These are phyloP conservation scores for Erithacus rubecula DNA, from an alignment of 2,797 vertebrate species.

Conservation along the genomic window DNA sequence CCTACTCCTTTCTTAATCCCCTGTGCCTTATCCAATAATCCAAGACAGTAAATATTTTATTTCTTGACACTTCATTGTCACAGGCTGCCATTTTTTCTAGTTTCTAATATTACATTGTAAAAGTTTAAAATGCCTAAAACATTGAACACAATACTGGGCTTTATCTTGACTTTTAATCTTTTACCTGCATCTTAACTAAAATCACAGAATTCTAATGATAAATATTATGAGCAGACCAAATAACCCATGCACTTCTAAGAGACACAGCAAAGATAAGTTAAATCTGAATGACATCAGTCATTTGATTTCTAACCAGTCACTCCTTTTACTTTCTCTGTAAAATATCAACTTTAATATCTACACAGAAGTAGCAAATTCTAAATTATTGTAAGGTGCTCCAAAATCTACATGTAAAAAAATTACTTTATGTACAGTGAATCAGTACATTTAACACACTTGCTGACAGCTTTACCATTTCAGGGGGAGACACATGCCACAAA, in stretches of 20 bases:
- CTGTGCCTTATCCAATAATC: neutral
- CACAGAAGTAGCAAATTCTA: neutral
- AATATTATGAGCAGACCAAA: neutral
- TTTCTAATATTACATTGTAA: neutral
- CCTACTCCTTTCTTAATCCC: neutral
- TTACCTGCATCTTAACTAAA: neutral
- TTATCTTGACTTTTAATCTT: neutral
- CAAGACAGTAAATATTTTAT: neutral
- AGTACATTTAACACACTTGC: neutral
- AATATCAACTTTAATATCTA: neutral
- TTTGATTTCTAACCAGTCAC: neutral
- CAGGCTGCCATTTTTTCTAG: neutral
- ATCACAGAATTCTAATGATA: neutral
- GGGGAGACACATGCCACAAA: slow-evolving; percentile 91
- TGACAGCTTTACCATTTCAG: slow-evolving; percentile 83
- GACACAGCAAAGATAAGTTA: neutral
- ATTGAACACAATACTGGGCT: neutral
- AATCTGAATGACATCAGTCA: neutral
- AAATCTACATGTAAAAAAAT: neutral
- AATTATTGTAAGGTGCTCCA: neutral
- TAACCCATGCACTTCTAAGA: neutral
- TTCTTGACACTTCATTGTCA: neutral
- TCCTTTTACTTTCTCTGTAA: neutral
- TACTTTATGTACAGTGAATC: neutral
- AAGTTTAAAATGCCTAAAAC: neutral